Evolutionary conservation across 2,888 invertebrate genomes (phyloP).

Genomic region (Flexamia atlantica): DNA sequence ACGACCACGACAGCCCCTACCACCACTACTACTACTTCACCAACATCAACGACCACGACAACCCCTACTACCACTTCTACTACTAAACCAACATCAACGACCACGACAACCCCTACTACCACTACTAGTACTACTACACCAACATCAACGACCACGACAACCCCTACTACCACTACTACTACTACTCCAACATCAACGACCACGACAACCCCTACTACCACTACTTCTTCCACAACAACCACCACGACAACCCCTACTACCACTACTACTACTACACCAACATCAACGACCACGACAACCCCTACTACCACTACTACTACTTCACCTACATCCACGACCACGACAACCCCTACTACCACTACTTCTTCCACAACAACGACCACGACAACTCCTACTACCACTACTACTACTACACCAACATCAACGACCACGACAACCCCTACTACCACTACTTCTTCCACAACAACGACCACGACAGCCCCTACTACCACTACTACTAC

Average conservation of each 20-base stretch:
- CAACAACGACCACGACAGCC: not conserved
- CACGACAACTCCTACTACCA: not conserved
- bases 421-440: not conserved
- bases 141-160: not conserved
- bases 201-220: not conserved
- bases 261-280: not conserved
- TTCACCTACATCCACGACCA: conserved; percentile 9
- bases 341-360: conserved; percentile 25
- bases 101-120: not conserved
- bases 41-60: not conserved
- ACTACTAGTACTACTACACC: not conserved
- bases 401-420: not conserved
- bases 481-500: not conserved
- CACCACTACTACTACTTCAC: not conserved
- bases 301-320: not conserved
- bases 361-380: not conserved
- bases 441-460: not conserved
- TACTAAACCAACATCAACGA: not conserved
- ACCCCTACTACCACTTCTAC: not conserved
- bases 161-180: not conserved
- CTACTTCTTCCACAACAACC: not conserved
- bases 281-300: not conserved
- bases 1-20: not conserved
- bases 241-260: not conserved
- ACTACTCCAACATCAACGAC: not conserved